phyloP scores from a whole-genome alignment of 2,888 invertebrate genomes.

The Alcis repandata region DNA sequence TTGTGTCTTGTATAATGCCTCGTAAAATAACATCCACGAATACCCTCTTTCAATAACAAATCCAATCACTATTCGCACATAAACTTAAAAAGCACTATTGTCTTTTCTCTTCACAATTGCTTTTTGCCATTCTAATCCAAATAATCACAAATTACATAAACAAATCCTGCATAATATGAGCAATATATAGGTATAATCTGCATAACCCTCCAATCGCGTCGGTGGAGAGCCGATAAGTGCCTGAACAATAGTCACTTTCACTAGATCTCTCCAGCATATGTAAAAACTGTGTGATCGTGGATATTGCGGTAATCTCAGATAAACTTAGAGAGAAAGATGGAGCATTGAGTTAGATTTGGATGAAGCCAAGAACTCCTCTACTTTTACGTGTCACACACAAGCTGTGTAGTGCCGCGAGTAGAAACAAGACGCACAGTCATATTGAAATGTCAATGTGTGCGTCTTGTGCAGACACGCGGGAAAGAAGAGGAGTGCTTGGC shows the following conservation, averaged over 20 bases:
- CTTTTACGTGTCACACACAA: too few relatives aligned
- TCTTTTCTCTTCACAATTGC: not conserved
- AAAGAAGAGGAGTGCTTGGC: too few relatives aligned
- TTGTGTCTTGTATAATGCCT: too few relatives aligned
- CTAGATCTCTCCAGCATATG: constrained; percentile 38
- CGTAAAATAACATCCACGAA: not conserved
- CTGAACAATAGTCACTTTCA: constrained; percentile 58
- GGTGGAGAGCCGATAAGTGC: constrained; percentile 49
- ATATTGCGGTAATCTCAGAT: constrained; percentile 50
- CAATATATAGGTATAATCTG: constrained; percentile 15
- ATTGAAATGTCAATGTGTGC: too few relatives aligned
- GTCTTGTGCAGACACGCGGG: too few relatives aligned
- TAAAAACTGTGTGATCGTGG: constrained; percentile 53
- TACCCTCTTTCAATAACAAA: not conserved
- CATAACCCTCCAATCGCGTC: constrained; percentile 45
- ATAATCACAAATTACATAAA: not conserved
- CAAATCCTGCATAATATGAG: not conserved
- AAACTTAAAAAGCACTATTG: not conserved
- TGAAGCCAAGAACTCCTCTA: too few relatives aligned
- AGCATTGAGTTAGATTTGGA: too few relatives aligned
- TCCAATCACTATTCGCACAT: not conserved
- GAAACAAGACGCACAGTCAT: too few relatives aligned
- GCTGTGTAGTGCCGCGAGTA: too few relatives aligned
- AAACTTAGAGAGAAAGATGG: too few relatives aligned
- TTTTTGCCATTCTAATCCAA: too few relatives aligned